Conservation (phyloP, 1,140 invertebrate genomes). For the Saxidomus purpurata region DNA sequence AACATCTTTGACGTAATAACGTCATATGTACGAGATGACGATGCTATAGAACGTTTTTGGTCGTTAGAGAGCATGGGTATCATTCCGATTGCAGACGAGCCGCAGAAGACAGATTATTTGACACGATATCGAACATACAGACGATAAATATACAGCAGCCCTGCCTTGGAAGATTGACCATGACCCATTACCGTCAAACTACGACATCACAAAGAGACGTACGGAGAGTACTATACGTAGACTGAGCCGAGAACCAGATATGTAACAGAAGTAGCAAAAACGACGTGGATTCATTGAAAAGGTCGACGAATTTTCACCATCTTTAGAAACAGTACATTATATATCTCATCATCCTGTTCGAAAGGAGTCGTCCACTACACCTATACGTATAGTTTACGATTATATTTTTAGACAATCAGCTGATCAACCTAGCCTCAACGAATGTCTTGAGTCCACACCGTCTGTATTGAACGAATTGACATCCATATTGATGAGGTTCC, state of each 20-base stretch:
- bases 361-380: not conserved
- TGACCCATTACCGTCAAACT: slow-evolving; percentile 15
- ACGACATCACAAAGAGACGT: not conserved
- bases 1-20: not conserved
- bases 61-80: not conserved
- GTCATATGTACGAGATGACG: not conserved
- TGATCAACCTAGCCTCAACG: not conserved
- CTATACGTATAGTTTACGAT: not conserved
- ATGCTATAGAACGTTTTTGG: not conserved
- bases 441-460: not conserved
- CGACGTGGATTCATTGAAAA: not conserved
- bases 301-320: not conserved
- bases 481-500: not conserved
- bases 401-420: not conserved
- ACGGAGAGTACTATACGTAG: not conserved
- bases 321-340: too few species aligned
- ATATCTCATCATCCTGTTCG: too few species aligned
- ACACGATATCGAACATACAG: not conserved
- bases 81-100: not conserved
- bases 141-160: slow-evolving; percentile 1
- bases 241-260: not conserved
- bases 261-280: not conserved
- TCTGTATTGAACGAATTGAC: not conserved
- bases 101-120: not conserved
- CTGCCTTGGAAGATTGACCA: slow-evolving; percentile 39